Evolutionary conservation across 2,888 invertebrate genomes (phyloP).

Genomic region (Cheilosia vulpina): DNA sequence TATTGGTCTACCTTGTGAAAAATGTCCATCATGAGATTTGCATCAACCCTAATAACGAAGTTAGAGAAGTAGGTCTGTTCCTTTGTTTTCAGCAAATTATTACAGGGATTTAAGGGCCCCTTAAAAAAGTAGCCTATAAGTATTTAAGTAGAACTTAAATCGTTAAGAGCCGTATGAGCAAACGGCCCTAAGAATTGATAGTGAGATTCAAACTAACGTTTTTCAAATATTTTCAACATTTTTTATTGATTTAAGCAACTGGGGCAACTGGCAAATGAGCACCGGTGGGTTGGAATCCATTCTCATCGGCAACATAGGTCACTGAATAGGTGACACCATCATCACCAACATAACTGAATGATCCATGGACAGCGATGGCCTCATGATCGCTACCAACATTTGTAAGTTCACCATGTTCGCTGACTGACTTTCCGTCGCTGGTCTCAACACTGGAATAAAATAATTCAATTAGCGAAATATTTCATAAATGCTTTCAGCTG

Average conservation of each 20-base stretch:
- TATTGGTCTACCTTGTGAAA: no score
- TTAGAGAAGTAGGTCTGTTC: no score
- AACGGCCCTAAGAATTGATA: no score
- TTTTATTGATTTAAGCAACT: not conserved
- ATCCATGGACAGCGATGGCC: not conserved
- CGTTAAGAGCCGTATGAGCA: no score
- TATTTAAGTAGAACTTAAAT: no score
- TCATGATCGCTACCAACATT: not conserved
- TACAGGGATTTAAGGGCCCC: no score
- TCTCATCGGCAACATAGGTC: slow-evolving; percentile 77
- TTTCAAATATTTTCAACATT: no score
- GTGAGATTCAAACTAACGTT: no score
- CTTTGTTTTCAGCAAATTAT: no score
- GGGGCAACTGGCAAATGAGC: slow-evolving; percentile 80
- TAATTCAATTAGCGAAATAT: not conserved
- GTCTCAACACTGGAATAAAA: not conserved
- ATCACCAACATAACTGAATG: not conserved
- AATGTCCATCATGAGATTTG: no score
- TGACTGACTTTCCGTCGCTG: slow-evolving; percentile 4
- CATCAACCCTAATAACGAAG: no score
- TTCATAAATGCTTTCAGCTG: not conserved
- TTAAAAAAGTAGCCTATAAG: no score
- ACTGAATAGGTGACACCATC: slow-evolving; percentile 85
- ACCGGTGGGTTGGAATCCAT: slow-evolving; percentile 80
- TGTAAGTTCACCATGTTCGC: slow-evolving; percentile 77